These are phyloP conservation scores for Aphis gossypii DNA, from an alignment of 1,140 invertebrate genomes.

Conservation along the genomic window DNA sequence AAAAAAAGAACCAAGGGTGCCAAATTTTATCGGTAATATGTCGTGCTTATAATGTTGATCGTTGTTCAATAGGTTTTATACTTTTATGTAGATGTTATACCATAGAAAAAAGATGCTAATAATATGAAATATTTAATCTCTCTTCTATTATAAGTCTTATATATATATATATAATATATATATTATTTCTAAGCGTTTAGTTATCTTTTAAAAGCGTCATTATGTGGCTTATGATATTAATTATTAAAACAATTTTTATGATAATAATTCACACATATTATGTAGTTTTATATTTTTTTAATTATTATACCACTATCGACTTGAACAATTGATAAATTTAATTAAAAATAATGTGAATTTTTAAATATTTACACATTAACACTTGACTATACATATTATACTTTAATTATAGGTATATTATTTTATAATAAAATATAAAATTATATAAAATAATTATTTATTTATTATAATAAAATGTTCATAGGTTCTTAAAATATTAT, in stretches of 20 bases:
- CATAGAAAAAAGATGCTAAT: background rate
- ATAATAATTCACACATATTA: background rate
- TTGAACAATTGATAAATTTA: background rate
- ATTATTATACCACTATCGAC: background rate
- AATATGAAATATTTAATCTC: slow-evolving; percentile 14
- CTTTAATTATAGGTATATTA: background rate
- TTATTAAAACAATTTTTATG: background rate
- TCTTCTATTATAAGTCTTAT: background rate
- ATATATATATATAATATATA: too few relatives aligned
- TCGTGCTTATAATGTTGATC: slow-evolving; percentile 25
- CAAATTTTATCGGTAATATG: slow-evolving; percentile 43
- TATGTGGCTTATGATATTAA: background rate
- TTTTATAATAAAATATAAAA: background rate
- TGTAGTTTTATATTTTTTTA: background rate
- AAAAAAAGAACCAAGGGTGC: slow-evolving; percentile 41
- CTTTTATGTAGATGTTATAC: background rate
- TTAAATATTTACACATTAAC: too few relatives aligned
- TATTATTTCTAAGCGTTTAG: background rate
- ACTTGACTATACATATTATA: background rate
- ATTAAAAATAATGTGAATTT: background rate
- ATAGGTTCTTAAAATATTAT: background rate
- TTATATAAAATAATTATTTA: background rate
- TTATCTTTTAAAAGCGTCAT: background rate
- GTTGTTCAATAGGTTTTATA: slow-evolving; percentile 28
- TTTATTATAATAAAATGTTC: background rate